A percentile compares a stretch with the other conserved stretches of the same genome.
phyloP scores from a whole-genome alignment of 2,888 invertebrate genomes.

The Sepioteuthis lessoniana region DNA sequence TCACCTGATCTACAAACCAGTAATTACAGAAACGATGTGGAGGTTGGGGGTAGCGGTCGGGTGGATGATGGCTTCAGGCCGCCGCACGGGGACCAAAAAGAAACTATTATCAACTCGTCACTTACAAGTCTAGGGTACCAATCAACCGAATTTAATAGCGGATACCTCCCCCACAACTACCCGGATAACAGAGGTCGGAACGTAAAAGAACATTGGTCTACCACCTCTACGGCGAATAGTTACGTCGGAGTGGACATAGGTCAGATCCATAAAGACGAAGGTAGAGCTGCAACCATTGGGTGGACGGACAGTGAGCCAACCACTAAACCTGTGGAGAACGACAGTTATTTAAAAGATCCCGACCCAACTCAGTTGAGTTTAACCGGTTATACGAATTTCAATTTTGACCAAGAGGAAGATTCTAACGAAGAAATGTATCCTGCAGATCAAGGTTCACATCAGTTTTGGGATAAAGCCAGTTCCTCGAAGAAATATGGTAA shows the following conservation, averaged over 20 bases:
- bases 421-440: background rate
- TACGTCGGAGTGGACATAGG: background rate
- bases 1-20: background rate
- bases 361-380: background rate
- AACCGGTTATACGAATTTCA: background rate
- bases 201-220: background rate
- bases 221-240: background rate
- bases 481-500: background rate
- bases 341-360: background rate
- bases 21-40: background rate
- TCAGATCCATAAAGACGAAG: conserved; percentile 16
- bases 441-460: background rate
- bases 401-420: background rate
- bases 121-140: background rate
- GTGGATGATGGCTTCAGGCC: background rate
- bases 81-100: background rate
- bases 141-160: background rate
- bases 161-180: background rate
- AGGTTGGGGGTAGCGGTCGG: background rate
- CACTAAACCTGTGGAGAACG: background rate
- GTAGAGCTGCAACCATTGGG: background rate
- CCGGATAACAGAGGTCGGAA: background rate
- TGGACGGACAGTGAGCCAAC: background rate
- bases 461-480: background rate
- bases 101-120: conserved; percentile 23